A percentile compares a stretch with the other conserved stretches of the same genome.
Conservation (phyloP, 1,140 invertebrate species). For the Papilio helenus region DNA sequence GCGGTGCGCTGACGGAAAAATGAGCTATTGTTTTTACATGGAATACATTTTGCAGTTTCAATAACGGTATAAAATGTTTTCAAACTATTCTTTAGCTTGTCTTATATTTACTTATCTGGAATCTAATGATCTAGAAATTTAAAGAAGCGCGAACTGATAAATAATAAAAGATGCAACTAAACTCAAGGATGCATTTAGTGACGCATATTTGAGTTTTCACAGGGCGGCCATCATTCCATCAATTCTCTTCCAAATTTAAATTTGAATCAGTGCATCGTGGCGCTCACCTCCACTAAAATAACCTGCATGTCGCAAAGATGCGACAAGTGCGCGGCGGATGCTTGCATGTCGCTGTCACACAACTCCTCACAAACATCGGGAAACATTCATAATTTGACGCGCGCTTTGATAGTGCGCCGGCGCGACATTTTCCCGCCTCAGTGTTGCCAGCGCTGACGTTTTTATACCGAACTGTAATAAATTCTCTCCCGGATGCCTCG, state of each 20-base stretch:
- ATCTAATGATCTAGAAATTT: background rate
- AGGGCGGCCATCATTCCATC: background rate
- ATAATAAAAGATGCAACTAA: background rate
- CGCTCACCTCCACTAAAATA: conserved; percentile 54
- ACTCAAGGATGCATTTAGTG: background rate
- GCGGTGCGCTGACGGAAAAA: conserved; percentile 14
- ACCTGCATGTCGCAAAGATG: conserved; percentile 45
- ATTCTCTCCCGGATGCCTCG: conserved; percentile 63
- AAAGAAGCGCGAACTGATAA: background rate
- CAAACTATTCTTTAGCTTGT: background rate
- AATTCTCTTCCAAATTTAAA: conserved; percentile 13
- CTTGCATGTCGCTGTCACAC: conserved; percentile 68
- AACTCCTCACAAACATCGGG: conserved; percentile 74
- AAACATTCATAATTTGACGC: conserved; percentile 75
- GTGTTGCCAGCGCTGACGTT: conserved; percentile 66
- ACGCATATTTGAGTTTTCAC: background rate
- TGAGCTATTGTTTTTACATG: conserved; percentile 2
- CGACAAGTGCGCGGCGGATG: conserved; percentile 59
- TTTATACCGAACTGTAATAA: conserved; percentile 67
- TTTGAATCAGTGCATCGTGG: conserved; percentile 8
- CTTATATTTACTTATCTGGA: background rate
- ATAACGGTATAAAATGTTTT: conserved; percentile 4
- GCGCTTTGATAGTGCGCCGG: conserved; percentile 66
- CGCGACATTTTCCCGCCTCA: conserved; percentile 47
- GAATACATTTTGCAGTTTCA: conserved; percentile 1